These are phyloP conservation scores for Callospermophilus lateralis DNA, from an alignment of 2,113 vertebrate genomes.

Conservation along the genomic window DNA sequence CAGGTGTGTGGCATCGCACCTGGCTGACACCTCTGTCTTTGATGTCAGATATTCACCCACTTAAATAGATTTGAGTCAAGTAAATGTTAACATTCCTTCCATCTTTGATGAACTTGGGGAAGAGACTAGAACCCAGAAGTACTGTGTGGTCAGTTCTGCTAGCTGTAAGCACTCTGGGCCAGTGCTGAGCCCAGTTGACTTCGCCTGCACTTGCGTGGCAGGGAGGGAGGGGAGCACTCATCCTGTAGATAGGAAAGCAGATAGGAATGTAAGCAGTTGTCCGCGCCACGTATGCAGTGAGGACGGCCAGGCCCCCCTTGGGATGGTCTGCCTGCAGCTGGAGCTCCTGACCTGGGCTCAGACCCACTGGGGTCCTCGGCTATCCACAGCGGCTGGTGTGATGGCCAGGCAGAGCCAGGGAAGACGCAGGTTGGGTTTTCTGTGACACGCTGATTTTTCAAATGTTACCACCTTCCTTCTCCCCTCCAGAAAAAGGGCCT, in stretches of 20 bases:
- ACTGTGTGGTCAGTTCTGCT: neutral
- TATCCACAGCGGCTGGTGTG: rapidly evolving
- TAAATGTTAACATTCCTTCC: neutral
- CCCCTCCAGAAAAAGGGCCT: conserved; percentile 94
- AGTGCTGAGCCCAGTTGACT: neutral
- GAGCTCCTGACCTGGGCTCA: neutral
- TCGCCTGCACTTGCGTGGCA: rapidly evolving
- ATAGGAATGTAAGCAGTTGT: neutral
- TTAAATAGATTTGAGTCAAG: neutral
- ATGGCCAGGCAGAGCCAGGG: neutral
- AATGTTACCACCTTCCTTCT: conserved; percentile 21
- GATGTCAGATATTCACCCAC: neutral
- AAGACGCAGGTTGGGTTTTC: neutral
- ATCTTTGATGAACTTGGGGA: neutral
- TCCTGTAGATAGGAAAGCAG: neutral
- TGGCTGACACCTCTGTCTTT: neutral
- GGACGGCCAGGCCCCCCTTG: neutral
- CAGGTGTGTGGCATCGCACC: no score
- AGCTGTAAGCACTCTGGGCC: rapidly evolving
- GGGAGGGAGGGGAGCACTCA: rapidly evolving
- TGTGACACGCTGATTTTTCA: neutral
- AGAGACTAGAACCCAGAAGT: neutral
- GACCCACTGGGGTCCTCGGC: rapidly evolving
- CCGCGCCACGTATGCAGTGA: rapidly evolving
- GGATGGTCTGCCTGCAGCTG: neutral